Base-by-base conservation (phyloP, 23 tunicate genomes). In the Phallusia fumigata region DNA sequence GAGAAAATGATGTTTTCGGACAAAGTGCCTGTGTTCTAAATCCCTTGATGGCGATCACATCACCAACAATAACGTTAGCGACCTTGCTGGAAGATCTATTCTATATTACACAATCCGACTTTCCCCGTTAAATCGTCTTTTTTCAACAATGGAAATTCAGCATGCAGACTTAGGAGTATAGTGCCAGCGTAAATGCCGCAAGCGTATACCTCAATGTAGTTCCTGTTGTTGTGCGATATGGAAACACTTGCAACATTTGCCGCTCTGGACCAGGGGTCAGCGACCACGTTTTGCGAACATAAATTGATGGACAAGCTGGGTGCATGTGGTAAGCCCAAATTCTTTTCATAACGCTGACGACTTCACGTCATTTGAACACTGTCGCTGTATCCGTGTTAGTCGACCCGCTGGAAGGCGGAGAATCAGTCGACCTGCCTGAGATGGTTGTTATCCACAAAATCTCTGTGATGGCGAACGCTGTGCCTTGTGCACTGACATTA, bases 261-360 rank as follows among this genome's bases (percentile, higher is more conserved):
- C 28, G 73, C 45, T 50, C 52, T 83, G 69, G 86, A 83, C 45
- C 86, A 83, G 44, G 84, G 76, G 18, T 81, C 76, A 0, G 64
- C 76, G 0, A 65, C 84, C 13, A 81, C 84, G 10, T 19, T 19
- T 19, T 19, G 34, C 5, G 31, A 21, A 19, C 2, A 2, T 74
- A 74, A 74, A 19, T 28, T 74, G 16, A 21, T 74, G 22, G 44
- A 58, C 16, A 58, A 22, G 3, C 16, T 1, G 13, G 69, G 26
- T 1, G 28, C 47, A 5, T 5, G 47, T 10, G 47, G 47, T 10
- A 40, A 58, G 16, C 69, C 2, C 3, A 58, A 58, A 24, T 58
- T 58, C 1, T 24, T 22, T 58, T 19, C 6, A 33, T 8, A 0
- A 78, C 81, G 33, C 58, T 35, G 35, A 78, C 81, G 33, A 31